Evolutionary conservation across 2,113 vertebrate genomes (phyloP), one percentile per base, ranked within the genome.

Genomic region (Microtus richardsoni): DNA sequence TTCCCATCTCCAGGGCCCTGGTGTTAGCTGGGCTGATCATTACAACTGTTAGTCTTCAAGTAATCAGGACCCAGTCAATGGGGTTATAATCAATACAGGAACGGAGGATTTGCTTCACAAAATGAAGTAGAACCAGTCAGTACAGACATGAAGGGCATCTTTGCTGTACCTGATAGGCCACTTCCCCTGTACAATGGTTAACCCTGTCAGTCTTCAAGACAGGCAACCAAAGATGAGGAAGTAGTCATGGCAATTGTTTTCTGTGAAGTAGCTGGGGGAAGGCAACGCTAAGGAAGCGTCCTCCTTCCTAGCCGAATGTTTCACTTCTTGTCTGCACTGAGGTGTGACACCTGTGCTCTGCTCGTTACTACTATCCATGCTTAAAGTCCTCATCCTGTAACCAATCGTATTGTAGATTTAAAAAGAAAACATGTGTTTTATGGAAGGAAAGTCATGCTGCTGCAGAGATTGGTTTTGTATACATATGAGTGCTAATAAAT

Each of bases 141-240:
- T 19, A 16, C 60, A 19, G 9, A 66, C 24, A 0, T 7, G 36
- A 0, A 3, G 7, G 14, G 17, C 28, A 24, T 66, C 87, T 88
- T 64, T 19, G 3, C 0, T 11, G 41, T 39, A 2, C 3, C 7
- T 30, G 47, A 78, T 7, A 70, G 22, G 30, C 24, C 12, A 39
- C 5, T 17, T 78, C 36, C 14, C 39, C 36, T 3, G 0, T 2
- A 4, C 0, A 5, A 7, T 22, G 2, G 11, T 5, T 7, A 26
- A 6, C 22, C 36, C 4, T 1, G 2, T 10, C 19, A 36, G 22
- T 1, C 49, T 70, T 66, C 11, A 58, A 10, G 16, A 39, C 49
- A 17, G 36, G 28, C 47, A 74, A 58, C 52, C 84, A 33, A n/a
- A 71, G 66, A 87, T 8, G 39, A 6, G 13, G 10, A 10, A 1